A percentile compares a stretch with the other conserved stretches of the same genome.
Conservation (phyloP, 2,113 vertebrate genomes). For the Oreocharis arfaki region DNA sequence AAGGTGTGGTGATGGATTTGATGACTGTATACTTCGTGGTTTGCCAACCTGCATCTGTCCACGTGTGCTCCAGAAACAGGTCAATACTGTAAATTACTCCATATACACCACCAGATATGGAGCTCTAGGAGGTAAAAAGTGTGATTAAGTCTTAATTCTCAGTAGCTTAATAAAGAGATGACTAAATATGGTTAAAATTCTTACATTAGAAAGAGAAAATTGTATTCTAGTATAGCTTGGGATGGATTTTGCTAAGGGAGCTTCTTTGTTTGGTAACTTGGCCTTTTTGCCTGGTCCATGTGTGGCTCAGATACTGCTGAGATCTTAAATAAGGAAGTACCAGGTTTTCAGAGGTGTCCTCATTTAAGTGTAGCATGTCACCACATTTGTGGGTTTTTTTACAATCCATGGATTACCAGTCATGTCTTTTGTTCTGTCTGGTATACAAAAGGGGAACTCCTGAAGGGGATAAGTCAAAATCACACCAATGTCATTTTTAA, state of each 20-base stretch:
- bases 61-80: slow-evolving; percentile 55
- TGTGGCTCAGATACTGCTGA: neutral
- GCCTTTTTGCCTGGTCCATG: neutral
- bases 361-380: neutral
- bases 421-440: neutral
- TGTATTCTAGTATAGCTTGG: neutral
- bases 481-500: neutral
- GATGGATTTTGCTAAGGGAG: neutral
- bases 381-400: neutral
- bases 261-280: neutral
- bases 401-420: neutral
- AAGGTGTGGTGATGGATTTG: slow-evolving; percentile 55
- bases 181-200: neutral
- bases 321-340: neutral
- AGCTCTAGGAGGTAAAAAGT: slow-evolving; percentile 48
- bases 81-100: slow-evolving; percentile 51
- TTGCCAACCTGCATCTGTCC: slow-evolving; percentile 55
- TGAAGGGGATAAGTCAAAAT: neutral
- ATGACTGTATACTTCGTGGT: slow-evolving; percentile 49
- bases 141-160: neutral
- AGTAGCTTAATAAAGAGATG: neutral
- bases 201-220: neutral
- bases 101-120: slow-evolving; percentile 22
- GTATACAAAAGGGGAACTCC: neutral
- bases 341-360: neutral